Evolutionary conservation across 92 coral and sea anemone species (phyloP).

Genomic region (Bergia sp.): DNA sequence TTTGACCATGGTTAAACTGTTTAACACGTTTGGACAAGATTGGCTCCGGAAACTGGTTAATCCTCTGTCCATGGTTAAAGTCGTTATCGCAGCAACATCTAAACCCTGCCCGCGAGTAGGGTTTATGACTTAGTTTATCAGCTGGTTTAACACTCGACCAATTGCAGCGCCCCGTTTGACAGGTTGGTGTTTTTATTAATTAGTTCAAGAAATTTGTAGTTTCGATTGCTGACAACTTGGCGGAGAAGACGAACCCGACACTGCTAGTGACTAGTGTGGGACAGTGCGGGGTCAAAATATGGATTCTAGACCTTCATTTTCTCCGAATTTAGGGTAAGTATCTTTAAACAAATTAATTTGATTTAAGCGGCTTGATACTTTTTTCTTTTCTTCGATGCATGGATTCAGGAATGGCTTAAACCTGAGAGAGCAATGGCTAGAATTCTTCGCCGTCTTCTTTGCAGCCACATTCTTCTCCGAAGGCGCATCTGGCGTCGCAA

Average conservation of each 20-base stretch:
- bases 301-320: neutral
- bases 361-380: slow-evolving; percentile 21
- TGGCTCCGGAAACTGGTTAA: neutral
- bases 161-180: slow-evolving; percentile 13
- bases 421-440: slow-evolving; percentile 7
- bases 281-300: neutral
- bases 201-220: slow-evolving; percentile 1
- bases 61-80: neutral
- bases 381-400: slow-evolving; percentile 18
- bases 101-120: too few relatives aligned
- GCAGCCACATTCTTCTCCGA: slow-evolving; percentile 19
- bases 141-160: slow-evolving; percentile 16
- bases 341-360: slow-evolving; percentile 24
- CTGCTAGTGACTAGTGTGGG: neutral
- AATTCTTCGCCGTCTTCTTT: slow-evolving; percentile 23
- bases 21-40: neutral
- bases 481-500: slow-evolving; percentile 5
- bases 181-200: neutral
- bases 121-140: neutral
- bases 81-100: neutral
- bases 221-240: slow-evolving; percentile 34
- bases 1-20: neutral
- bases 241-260: slow-evolving; percentile 2
- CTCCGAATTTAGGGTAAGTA: slow-evolving; percentile 20
- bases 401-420: slow-evolving; percentile 19